Evolutionary conservation across 2,113 vertebrate genomes (phyloP), one percentile per base, ranked within the genome.

Genomic region (Dolichallabes microphthalmus): DNA sequence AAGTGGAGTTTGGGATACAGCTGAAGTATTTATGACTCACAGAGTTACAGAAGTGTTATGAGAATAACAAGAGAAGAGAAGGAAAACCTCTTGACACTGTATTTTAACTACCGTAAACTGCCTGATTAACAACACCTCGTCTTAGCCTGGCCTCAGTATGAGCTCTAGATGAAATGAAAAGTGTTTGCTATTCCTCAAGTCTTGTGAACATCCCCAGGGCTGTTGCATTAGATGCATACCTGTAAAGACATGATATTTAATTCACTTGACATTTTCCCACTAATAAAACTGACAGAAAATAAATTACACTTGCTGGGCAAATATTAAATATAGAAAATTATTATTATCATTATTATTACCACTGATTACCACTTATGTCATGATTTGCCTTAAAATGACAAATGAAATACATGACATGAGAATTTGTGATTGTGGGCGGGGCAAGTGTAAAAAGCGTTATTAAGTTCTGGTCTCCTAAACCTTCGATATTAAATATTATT

Each of bases 261-360:
- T 57, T 20, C 75, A 77, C 17, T 17, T 57, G 75, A 57, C 52
- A 57, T 77, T 57, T 77, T 57, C 75, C 75, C 7, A 11, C 53
- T 77, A 57, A 77, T 57, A 32, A 57, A 57, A 57, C 75, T 57
- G 74, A 55, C 50, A 55, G 7, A 45, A 76, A 76, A 76, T 17
- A 55, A 76, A 76, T 55, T 3, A 55, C 25, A 75, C 73, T 27
- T 27, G 15, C 50, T 14, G n/a, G n/a, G n/a, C 74, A 57, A 22
- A 52, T 76, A 76, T 76, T 55, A 76, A 76, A 53, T 76, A 27
- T 76, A 55, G n/a, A 76, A 58, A 2, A 15, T 8, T 32, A 78
- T 55, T 77, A 22, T n/a, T 74, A 50, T 52, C 6, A 5, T 45
- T 8, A 45, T 45, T 45, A 17, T 8, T 32, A 78, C 30, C 30